Conservation (phyloP, 2,888 invertebrate species). For the Rhabditoides inermis region DNA sequence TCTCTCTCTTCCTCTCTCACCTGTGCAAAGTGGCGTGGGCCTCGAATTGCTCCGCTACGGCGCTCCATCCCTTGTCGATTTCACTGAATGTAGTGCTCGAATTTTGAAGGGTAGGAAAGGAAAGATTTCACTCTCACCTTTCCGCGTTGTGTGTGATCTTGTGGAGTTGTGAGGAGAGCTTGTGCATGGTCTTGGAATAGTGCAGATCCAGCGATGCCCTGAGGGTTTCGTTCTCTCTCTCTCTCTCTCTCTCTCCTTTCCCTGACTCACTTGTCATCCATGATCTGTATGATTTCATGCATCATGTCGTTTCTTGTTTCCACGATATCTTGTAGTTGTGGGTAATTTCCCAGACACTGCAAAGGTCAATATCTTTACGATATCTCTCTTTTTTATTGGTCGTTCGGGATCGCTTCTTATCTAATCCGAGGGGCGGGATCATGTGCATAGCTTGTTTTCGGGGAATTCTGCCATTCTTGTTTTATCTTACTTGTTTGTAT, state of each 20-base stretch:
- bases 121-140: constrained; percentile 15
- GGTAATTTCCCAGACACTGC: constrained; percentile 25
- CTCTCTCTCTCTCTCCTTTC: not conserved
- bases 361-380: constrained; percentile 7
- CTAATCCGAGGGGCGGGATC: too few species aligned
- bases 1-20: constrained; percentile 2
- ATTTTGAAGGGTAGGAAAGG: not conserved
- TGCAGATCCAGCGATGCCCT: constrained; percentile 28
- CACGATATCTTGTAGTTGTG: constrained; percentile 23
- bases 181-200: constrained; percentile 32
- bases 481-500: too few species aligned
- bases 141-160: constrained; percentile 23
- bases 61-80: constrained; percentile 37
- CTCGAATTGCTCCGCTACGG: constrained; percentile 39
- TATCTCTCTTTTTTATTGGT: too few species aligned
- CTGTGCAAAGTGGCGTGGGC: constrained; percentile 38
- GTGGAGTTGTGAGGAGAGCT: constrained; percentile 25
- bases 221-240: not conserved
- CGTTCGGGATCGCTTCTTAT: too few species aligned
- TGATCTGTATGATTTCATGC: constrained; percentile 24
- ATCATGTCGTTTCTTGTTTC: constrained; percentile 25
- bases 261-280: constrained; percentile 24
- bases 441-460: too few species aligned
- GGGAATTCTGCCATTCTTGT: too few species aligned
- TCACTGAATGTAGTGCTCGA: constrained; percentile 16